Base-by-base conservation (phyloP, 2,113 vertebrate genomes). In the Crotalus viridis region DNA sequence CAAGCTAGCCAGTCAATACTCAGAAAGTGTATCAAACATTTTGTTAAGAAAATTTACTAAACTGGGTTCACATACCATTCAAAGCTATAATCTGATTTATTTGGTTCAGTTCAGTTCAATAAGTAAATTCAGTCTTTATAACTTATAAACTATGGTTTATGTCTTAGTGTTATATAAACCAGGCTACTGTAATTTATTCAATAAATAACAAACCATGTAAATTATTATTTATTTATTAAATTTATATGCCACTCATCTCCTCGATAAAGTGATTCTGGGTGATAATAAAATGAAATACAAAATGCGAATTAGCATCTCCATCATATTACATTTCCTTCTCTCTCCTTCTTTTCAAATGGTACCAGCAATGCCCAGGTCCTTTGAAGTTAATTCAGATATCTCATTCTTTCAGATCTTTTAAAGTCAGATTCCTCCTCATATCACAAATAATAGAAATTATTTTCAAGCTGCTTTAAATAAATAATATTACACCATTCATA, bases 401-500 rank as follows among this genome's bases (percentile, higher is more conserved):
- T 92, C 69, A 90, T 91, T 93, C 91, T 33, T 92, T 94, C 87
- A 57, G 0, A 92, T 59, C 0, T 89, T 94, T 92, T 17, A 94
- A 90, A 95, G 95, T 94, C 93, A 96, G 95, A 94, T 94, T 95
- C 95, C 90, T 81, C 93, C 90, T 92, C 90, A 10, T 22, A 88
- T 89, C 93, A 95, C 13, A 93, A 94, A 95, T 96, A 97, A 97
- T 92, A 90, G 81, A 96, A 96, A 96, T 98, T 97, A 97, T 96
- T 94, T 95, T 94, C 93, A 86, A 95, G 96, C 93, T 97, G 95
- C 17, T 97, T 97, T 97, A 97, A 97, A 97, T 96, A 69, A 88
- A 92, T 22, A 43, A 28, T 59, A 54, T 21, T 59, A 64, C 46
- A 28, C 48, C n/a, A 88, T 89, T 54, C 61, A 89, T 55, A 33